These are phyloP conservation scores for Enteromius afrohamiltoni DNA, from an alignment of 2,797 vertebrate species.

Conservation along the genomic window DNA sequence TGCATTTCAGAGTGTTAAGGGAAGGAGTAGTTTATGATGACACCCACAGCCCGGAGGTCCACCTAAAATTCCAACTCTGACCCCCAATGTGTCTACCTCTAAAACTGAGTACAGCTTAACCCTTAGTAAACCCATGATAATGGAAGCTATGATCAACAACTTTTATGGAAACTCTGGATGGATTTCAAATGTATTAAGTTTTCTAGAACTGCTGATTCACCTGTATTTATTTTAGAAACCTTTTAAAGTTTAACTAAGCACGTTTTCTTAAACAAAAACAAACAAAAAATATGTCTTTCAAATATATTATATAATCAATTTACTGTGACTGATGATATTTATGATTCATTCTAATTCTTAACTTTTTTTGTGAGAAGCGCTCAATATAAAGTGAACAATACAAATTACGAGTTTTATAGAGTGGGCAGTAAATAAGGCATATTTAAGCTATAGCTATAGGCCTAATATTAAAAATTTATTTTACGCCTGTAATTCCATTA, in stretches of 20 bases:
- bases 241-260: not conserved
- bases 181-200: not conserved
- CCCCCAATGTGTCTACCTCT: slow-evolving; percentile 63
- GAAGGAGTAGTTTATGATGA: slow-evolving; percentile 81
- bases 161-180: not conserved
- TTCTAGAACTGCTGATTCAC: not conserved
- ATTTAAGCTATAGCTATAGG: not conserved
- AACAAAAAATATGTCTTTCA: no score
- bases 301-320: not conserved
- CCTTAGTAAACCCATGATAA: slow-evolving; percentile 29
- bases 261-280: not conserved
- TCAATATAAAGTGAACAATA: not conserved
- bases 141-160: not conserved
- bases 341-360: not conserved
- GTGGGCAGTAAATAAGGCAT: not conserved
- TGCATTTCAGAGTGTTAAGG: slow-evolving; percentile 70
- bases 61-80: slow-evolving; percentile 82
- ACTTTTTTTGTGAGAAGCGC: not conserved
- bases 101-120: slow-evolving; percentile 46
- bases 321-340: not conserved
- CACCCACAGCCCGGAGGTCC: slow-evolving; percentile 81
- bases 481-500: not conserved
- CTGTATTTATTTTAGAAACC: not conserved
- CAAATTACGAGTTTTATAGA: not conserved
- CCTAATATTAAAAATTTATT: not conserved